Evolutionary conservation across 2,797 vertebrate species (phyloP).

Genomic region (Onychomys torridus): DNA sequence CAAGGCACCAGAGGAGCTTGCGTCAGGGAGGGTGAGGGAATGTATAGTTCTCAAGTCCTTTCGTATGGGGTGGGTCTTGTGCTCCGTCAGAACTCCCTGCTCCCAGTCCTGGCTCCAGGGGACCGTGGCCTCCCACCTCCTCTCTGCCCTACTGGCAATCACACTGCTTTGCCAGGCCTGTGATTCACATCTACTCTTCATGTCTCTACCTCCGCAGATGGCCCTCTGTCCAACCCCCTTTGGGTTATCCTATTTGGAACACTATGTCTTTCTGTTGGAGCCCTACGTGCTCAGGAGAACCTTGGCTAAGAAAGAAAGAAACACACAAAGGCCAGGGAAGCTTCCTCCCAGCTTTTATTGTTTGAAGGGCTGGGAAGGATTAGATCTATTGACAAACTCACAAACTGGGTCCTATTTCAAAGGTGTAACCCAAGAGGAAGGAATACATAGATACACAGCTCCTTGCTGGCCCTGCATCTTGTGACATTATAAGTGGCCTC

Average conservation of each 20-base stretch:
- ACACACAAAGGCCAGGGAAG: background rate
- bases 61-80: background rate
- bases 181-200: background rate
- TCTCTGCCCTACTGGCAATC: background rate
- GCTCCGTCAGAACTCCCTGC: background rate
- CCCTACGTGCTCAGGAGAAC: background rate
- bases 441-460: background rate
- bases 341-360: background rate
- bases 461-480: background rate
- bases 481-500: constrained; percentile 27
- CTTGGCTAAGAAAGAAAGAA: constrained; percentile 6
- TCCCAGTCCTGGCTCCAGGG: background rate
- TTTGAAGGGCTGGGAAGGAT: background rate
- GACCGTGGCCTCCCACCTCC: background rate
- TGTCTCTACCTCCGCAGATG: background rate
- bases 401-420: constrained; percentile 22
- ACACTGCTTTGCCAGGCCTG: background rate
- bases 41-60: background rate
- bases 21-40: background rate
- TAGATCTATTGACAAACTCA: background rate
- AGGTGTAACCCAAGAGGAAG: background rate
- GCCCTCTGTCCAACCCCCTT: background rate
- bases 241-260: background rate
- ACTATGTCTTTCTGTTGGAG: background rate
- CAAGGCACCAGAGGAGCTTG: background rate